Conservation (phyloP, 2,113 vertebrate species). For the Orycteropus afer region DNA sequence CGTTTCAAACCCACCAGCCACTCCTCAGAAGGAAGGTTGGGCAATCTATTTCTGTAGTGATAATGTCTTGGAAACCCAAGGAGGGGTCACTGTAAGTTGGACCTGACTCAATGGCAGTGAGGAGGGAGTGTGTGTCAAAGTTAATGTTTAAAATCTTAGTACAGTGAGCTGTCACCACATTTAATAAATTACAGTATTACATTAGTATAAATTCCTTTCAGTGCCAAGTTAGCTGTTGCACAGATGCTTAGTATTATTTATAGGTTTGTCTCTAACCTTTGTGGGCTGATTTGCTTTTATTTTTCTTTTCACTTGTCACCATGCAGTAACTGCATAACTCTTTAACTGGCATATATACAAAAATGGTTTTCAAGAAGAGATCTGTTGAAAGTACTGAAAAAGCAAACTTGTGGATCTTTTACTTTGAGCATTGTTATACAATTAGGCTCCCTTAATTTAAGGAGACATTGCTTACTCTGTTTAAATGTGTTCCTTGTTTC, state of each 20-base stretch:
- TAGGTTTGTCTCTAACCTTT: conserved; percentile 68
- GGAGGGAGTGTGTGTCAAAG: conserved; percentile 36
- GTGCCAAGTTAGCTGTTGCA: conserved; percentile 61
- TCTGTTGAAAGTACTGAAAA: conserved; percentile 50
- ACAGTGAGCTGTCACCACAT: conserved; percentile 62
- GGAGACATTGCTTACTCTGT: conserved; percentile 1
- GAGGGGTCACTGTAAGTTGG: no score
- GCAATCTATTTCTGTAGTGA: no score
- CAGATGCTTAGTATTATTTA: conserved; percentile 74
- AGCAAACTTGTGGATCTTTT: conserved; percentile 4
- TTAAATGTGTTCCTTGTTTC: conserved; percentile 28
- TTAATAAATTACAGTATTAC: conserved; percentile 66
- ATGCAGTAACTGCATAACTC: conserved; percentile 29
- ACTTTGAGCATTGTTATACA: neutral
- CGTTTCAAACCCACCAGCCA: no score
- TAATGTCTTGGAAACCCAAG: no score
- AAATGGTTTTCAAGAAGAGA: conserved; percentile 48
- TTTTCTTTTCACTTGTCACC: conserved; percentile 59
- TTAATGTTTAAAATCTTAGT: conserved; percentile 73
- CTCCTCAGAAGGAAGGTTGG: no score
- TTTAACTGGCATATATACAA: conserved; percentile 58
- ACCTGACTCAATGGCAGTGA: no score
- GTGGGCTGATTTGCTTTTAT: conserved; percentile 49
- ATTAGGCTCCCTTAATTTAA: neutral
- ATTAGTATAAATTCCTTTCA: conserved; percentile 65